These are phyloP conservation scores for Dolichopus griseipennis DNA, from an alignment of 2,888 invertebrate genomes.

Conservation along the genomic window DNA sequence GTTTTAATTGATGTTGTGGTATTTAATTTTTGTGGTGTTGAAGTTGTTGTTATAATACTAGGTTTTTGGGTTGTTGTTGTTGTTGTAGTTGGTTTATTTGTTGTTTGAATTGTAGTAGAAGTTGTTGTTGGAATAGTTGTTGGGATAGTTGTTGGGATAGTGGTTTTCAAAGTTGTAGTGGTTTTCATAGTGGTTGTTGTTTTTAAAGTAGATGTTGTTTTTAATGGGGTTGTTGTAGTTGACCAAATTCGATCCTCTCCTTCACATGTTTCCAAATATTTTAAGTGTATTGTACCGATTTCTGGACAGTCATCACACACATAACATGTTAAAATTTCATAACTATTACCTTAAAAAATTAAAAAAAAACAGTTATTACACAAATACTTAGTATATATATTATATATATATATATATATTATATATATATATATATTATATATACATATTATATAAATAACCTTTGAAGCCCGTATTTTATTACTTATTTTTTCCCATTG, in stretches of 20 bases:
- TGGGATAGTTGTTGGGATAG: conserved; percentile 16
- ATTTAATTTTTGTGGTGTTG: conserved; percentile 16
- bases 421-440: too few species aligned
- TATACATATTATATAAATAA: too few species aligned
- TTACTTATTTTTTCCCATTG: too few species aligned
- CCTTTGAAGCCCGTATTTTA: too few species aligned
- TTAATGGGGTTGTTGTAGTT: not conserved
- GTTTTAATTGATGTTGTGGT: too few species aligned
- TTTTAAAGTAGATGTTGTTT: not conserved
- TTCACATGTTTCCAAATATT: not conserved
- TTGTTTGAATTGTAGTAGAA: conserved; percentile 18
- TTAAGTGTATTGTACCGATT: conserved; percentile 26
- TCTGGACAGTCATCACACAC: conserved; percentile 34
- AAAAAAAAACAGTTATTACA: too few species aligned
- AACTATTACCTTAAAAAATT: not conserved
- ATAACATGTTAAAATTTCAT: conserved; percentile 27
- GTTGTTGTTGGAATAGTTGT: conserved; percentile 28
- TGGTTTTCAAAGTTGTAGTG: not conserved
- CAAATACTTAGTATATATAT: not conserved
- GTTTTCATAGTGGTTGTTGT: not conserved
- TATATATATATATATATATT: too few species aligned
- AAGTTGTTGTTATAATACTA: conserved; percentile 28
- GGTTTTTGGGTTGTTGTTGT: conserved; percentile 20
- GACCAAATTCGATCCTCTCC: not conserved
- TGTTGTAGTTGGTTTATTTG: not conserved